Evolutionary conservation across 2,113 vertebrate genomes (phyloP), one percentile per base, ranked within the genome.

Genomic region (Ascaphus truei): DNA sequence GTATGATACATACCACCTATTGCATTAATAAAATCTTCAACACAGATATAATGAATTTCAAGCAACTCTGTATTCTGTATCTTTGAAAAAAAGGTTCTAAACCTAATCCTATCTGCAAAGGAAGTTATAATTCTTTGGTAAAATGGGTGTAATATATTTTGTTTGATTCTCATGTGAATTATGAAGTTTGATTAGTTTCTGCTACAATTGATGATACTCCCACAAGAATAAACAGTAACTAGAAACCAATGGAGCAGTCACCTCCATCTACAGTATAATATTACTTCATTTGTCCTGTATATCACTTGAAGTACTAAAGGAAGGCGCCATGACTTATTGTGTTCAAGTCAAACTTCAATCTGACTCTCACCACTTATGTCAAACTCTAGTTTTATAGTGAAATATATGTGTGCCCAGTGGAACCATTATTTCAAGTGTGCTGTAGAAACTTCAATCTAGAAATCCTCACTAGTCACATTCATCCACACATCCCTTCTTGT

Each of bases 371-470:
- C 12, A 22, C 53, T 68, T 58, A 68, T 43, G 64, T 68, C 64
- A 58, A 68, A 56, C 37, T 58, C 64, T 45, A 33, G 52, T 57
- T 52, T 23, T 30, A 47, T 26, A 67, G 39, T 67, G 64, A 68
- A 68, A 68, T 68, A 68, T 68, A 57, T 31, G 18, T 26, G 15
- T 45, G 36, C 64, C 64, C 64, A 33, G 53, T 8, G 27, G 52
- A 68, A 12, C 39, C 64, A 68, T 68, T 48, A 68, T 47, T 58
- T 68, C 64, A 68, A 58, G 64, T 68, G 53, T 47, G 30, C 64
- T 15, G 52, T 11, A 56, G 39, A 68, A 68, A 58, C 64, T 58
- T 68, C 64, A 47, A 33, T 58, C 52, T 55, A 15, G 29, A 23
- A 68, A 68, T 26, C 36, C 64, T 58, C 64, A 31, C 25, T 31